Evolutionary conservation across 1,140 invertebrate species (phyloP), one percentile per base, ranked within the genome.

Genomic region (Drosophila neocordata): DNA sequence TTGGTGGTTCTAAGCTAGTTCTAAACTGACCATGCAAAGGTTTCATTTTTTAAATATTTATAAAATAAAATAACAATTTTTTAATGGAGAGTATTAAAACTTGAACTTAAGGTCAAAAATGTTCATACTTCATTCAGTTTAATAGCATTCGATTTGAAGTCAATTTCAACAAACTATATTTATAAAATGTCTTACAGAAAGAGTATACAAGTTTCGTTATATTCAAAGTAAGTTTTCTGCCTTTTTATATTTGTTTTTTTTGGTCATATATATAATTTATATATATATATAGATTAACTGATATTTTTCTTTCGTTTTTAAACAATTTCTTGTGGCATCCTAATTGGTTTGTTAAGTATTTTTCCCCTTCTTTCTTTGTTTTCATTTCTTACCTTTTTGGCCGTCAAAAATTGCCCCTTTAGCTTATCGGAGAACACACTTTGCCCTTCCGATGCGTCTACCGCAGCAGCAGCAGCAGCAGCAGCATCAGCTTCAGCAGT

Each of bases 291-390:
- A 88, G 78, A 88, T 73, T 57, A 76, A 71, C 62, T 51, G 67
- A 87, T 85, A 85, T 85, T 74, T 60, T 48, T 58, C 6, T 41
- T 60, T 56, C 59, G 53, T 59, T 80, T 81, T 81, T 88, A 72
- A 31, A 83, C 73, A 73, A 65, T 87, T 87, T 76, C 74, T 77
- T 87, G 79, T 88, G 81, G 77, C 85, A 85, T 89, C 78, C 85
- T 89, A 89, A 89, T 89, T 89, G 85, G 85, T 89, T 89, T 89
- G 87, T 89, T 88, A 89, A 89, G 77, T 89, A 89, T 89, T 73
- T 48, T 48, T 11, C n/a, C 8, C 18, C 15, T n/a, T 11, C 34
- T 55, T 11, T 20, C 22, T 34, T 59, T 22, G 3, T 41, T 41
- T 55, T 51, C 7, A 8, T 48, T 48, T 18, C 41, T 48, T 48